Conservation (phyloP, 2,113 vertebrate genomes). For the Tragulus kanchil region DNA sequence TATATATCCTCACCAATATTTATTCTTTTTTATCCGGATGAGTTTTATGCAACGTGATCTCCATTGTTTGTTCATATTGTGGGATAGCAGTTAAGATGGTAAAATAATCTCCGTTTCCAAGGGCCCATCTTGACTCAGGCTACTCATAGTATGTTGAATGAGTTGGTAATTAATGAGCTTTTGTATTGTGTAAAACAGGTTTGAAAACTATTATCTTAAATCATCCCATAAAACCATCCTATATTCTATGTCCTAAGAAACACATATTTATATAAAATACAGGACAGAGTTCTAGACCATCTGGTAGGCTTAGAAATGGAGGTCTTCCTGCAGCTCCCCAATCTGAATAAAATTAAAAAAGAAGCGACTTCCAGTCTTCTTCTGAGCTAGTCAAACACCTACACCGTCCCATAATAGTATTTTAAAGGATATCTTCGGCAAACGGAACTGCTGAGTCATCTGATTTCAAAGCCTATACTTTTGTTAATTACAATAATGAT, state of each 20-base stretch:
- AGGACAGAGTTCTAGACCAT: neutral
- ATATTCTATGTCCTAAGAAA: neutral
- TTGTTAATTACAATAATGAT: neutral
- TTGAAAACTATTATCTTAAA: neutral
- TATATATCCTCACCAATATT: neutral
- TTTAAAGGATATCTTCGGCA: neutral
- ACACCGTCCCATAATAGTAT: neutral
- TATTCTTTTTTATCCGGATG: neutral
- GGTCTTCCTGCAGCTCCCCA: rapidly evolving
- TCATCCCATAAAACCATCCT: neutral
- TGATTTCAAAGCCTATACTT: neutral
- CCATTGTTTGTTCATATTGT: neutral
- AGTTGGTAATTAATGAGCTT: neutral
- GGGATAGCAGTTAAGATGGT: neutral
- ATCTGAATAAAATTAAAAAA: neutral
- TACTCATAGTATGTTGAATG: neutral
- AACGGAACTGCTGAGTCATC: neutral
- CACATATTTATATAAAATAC: neutral
- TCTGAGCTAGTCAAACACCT: too few species aligned
- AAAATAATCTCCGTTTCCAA: neutral
- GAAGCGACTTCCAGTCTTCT: neutral
- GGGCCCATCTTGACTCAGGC: neutral
- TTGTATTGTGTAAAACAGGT: neutral
- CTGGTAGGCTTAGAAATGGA: neutral
- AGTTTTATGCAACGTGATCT: neutral